phyloP scores from a whole-genome alignment of 2,888 invertebrate genomes.

The Perizoma affinitatum region DNA sequence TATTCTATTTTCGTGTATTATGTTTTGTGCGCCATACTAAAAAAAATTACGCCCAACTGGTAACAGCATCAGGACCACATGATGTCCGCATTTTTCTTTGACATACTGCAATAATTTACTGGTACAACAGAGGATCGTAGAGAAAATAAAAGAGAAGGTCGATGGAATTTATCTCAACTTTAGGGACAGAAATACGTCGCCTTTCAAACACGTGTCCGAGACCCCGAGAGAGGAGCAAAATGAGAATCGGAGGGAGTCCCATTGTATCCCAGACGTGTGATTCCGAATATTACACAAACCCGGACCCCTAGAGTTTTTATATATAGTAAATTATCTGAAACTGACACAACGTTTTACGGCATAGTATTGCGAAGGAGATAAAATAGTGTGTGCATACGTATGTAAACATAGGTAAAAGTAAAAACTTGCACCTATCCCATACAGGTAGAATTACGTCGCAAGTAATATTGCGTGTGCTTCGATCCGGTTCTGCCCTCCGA shows the following conservation, averaged over 20 bases:
- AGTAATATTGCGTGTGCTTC: slow-evolving; percentile 53
- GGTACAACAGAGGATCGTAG: background rate
- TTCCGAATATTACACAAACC: slow-evolving; percentile 43
- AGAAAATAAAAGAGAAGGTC: slow-evolving; percentile 42
- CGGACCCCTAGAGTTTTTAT: slow-evolving; percentile 24
- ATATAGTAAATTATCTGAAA: slow-evolving; percentile 24
- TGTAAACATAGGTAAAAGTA: slow-evolving; percentile 41
- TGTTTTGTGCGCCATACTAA: too few species aligned
- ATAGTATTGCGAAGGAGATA: slow-evolving; percentile 14
- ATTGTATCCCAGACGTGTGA: slow-evolving; percentile 51
- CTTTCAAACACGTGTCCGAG: slow-evolving; percentile 66
- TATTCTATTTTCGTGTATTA: too few species aligned
- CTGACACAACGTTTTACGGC: slow-evolving; percentile 7
- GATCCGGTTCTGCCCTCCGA: slow-evolving; percentile 62
- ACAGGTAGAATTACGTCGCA: slow-evolving; percentile 67
- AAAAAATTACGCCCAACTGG: background rate
- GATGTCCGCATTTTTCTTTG: too few species aligned
- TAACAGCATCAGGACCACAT: background rate
- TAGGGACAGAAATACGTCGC: slow-evolving; percentile 59
- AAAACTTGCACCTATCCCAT: slow-evolving; percentile 66
- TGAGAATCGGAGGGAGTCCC: slow-evolving; percentile 49
- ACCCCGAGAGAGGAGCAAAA: slow-evolving; percentile 46
- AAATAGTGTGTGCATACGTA: slow-evolving; percentile 14
- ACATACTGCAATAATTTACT: too few species aligned
- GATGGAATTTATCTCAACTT: slow-evolving; percentile 63